Percentiles rank a stretch among this genome's conserved stretches.
Conservation (phyloP, 1,140 invertebrate species). For the Drosophila mauritiana region DNA sequence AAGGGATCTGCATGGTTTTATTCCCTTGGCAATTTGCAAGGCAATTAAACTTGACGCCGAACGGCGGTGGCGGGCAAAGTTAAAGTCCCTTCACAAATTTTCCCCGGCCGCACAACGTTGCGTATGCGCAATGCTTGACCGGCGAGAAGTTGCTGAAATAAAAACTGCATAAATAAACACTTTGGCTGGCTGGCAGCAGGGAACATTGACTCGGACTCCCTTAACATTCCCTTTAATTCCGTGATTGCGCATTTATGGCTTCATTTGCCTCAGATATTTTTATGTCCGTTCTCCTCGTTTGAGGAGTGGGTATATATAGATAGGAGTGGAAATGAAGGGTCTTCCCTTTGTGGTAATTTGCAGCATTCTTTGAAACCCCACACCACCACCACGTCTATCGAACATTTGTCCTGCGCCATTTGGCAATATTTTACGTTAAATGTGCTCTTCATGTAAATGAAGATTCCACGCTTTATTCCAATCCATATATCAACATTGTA, state of each 20-base stretch:
- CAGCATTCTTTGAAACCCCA: conserved; percentile 62
- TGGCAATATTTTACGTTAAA: conserved; percentile 77
- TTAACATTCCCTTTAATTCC: conserved; percentile 69
- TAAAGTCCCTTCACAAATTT: conserved; percentile 17
- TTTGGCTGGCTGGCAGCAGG: conserved; percentile 48
- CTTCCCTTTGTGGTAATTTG: conserved; percentile 66
- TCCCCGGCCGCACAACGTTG: conserved; percentile 25
- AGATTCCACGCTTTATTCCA: conserved; percentile 35
- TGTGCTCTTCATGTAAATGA: conserved; percentile 73
- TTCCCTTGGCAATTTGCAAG: conserved; percentile 68
- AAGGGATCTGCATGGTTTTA: conserved; percentile 43
- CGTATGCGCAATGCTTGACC: conserved; percentile 57
- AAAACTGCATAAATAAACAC: conserved; percentile 80
- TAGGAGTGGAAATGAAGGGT: background rate
- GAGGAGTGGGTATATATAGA: background rate
- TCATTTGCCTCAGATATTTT: conserved; percentile 75
- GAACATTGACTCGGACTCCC: background rate
- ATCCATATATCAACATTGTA: conserved; percentile 70
- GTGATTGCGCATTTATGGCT: conserved; percentile 84
- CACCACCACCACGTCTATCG: conserved; percentile 49
- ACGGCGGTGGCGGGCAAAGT: background rate
- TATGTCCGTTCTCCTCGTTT: conserved; percentile 63
- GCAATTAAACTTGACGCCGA: conserved; percentile 76
- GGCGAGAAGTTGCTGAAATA: conserved; percentile 21
- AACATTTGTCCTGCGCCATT: conserved; percentile 62